Conservation (phyloP, 92 coral and sea anemone genomes). For the Phenganax marumi region DNA sequence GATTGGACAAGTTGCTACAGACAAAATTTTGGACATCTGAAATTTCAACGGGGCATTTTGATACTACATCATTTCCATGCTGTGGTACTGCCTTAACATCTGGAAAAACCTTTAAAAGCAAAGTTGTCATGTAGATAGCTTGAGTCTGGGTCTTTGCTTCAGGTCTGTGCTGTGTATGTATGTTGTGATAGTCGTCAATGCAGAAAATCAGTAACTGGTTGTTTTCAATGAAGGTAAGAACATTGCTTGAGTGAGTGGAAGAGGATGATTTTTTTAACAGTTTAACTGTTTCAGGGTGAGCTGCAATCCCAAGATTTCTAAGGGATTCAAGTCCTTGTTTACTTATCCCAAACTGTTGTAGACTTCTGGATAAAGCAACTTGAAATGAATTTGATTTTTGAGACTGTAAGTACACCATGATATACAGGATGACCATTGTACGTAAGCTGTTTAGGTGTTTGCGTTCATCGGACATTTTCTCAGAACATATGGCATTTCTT, state of each 20-base stretch:
- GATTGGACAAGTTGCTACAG: too few species aligned
- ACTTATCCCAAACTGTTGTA: not conserved
- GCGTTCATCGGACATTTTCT: not conserved
- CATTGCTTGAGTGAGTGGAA: not conserved
- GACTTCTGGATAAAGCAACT: not conserved
- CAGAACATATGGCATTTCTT: not conserved
- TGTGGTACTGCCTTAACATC: too few species aligned
- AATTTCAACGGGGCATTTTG: not conserved
- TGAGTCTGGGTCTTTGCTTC: not conserved
- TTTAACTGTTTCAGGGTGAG: not conserved
- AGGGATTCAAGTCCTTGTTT: not conserved
- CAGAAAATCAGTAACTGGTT: not conserved
- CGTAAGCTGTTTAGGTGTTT: too few species aligned
- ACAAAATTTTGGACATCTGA: too few species aligned
- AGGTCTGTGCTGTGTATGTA: too few species aligned
- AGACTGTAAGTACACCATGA: not conserved
- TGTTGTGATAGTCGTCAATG: not conserved
- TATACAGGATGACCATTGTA: too few species aligned
- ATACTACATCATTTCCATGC: not conserved
- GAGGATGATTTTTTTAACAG: constrained; percentile 1
- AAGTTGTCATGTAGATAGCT: constrained; percentile 6
- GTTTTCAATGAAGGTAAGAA: not conserved
- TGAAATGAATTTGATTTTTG: not conserved
- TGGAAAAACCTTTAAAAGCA: constrained; percentile 1
- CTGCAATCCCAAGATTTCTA: not conserved